Evolutionary conservation across 2,113 vertebrate genomes (phyloP), one percentile per base, ranked within the genome.

Genomic region (Oreocharis arfaki): DNA sequence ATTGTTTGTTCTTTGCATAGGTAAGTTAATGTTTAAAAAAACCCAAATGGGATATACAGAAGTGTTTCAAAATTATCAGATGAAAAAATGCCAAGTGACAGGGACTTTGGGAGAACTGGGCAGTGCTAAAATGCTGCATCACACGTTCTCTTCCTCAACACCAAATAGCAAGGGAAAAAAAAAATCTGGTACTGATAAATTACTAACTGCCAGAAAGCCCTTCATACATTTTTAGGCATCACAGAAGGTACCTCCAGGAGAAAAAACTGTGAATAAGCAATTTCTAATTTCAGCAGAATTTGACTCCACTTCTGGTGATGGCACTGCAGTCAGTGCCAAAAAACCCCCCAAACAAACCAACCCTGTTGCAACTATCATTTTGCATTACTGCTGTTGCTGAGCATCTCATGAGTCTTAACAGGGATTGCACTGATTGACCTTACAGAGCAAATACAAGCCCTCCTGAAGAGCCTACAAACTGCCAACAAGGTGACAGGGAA

Each of bases 131-230:
- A 64, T 7, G 23, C 53, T 82, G n/a, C 16, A 67, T 44, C 39
- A 26, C 1, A 4, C 0, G 0, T 35, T 78, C 67, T 53, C 44
- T 52, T 53, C 55, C 46, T 71, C 37, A 35, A 32, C 28, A 16
- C 37, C n/a, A 69, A 80, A 70, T 4, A 60, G 17, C 2, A 13
- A 79, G 9, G 33, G 23, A 4, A 59, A 37, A 32, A 81, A 52
- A 47, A 33, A 56, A n/a, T 3, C 50, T 33, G 22, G 14, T 56
- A 33, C 47, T 37, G 73, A 3, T 64, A 73, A 89, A 28, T 50
- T 55, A 15, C 17, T 67, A 3, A 39, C 61, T 77, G 50, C 55
- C 70, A 89, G 33, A 55, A 33, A 73, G 16, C 21, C 26, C 21
- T 65, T 76, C 20, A 10, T 21, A 32, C 11, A 17, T 14, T 71